Conservation (phyloP, 2,888 invertebrate genomes). For the Drosophila helvetica region DNA sequence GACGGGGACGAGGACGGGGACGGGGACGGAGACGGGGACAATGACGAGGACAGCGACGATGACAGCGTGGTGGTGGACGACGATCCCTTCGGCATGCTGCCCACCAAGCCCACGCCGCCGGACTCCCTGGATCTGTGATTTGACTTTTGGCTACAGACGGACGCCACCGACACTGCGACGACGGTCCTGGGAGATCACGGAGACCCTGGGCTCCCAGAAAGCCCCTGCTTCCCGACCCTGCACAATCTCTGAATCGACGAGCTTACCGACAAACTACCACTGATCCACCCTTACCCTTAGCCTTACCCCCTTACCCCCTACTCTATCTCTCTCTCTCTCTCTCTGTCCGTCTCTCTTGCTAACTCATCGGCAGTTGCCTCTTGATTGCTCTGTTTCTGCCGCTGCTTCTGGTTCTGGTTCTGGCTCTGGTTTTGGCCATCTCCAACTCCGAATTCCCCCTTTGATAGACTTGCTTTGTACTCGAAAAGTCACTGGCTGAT, state of each 20-base stretch:
- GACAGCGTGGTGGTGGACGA: slow-evolving; percentile 74
- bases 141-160: slow-evolving; percentile 78
- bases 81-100: slow-evolving; percentile 86
- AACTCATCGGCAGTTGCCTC: slow-evolving; percentile 4
- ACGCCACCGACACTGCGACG: slow-evolving; percentile 18
- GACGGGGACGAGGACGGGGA: slow-evolving; percentile 32
- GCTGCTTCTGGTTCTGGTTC: slow-evolving; percentile 18
- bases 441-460: neutral
- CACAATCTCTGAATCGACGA: slow-evolving; percentile 58
- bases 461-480: neutral
- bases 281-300: slow-evolving; percentile 11
- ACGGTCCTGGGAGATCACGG: neutral
- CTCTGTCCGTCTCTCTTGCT: neutral
- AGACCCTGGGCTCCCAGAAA: too few relatives aligned
- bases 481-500: too few relatives aligned
- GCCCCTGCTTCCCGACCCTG: slow-evolving; percentile 19
- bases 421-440: neutral
- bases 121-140: slow-evolving; percentile 84
- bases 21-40: slow-evolving; percentile 40
- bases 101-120: slow-evolving; percentile 87
- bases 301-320: neutral
- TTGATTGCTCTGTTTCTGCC: slow-evolving; percentile 33
- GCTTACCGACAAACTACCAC: slow-evolving; percentile 57
- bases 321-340: slow-evolving; percentile 6
- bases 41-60: slow-evolving; percentile 46